phyloP scores from a whole-genome alignment of 2,797 vertebrate genomes.

The Chelon auratus region DNA sequence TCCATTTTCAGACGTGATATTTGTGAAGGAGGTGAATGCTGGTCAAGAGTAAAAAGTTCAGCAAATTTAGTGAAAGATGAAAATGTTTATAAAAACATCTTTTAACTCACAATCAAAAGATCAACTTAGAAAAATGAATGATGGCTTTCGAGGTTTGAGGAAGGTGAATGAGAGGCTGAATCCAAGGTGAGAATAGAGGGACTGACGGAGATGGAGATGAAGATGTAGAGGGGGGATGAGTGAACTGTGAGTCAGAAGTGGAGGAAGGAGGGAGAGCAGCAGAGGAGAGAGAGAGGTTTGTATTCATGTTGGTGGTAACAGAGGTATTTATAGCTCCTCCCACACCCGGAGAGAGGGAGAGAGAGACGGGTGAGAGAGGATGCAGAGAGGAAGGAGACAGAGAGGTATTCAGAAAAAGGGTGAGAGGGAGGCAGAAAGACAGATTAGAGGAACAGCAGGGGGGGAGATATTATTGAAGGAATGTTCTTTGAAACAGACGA shows the following conservation, averaged over 20 bases:
- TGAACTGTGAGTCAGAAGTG: slow-evolving; percentile 72
- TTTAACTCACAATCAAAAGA: neutral
- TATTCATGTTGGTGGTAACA: slow-evolving; percentile 81
- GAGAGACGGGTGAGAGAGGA: slow-evolving; percentile 44
- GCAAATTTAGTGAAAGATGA: neutral
- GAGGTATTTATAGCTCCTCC: slow-evolving; percentile 82
- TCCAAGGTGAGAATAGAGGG: slow-evolving; percentile 42
- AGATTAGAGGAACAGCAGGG: slow-evolving; percentile 60
- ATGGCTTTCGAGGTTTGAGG: neutral
- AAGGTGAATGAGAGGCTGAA: slow-evolving; percentile 19
- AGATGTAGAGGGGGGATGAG: slow-evolving; percentile 59
- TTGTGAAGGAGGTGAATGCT: neutral
- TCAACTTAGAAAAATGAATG: neutral
- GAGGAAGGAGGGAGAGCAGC: slow-evolving; percentile 55
- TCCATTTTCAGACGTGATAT: slow-evolving; percentile 9
- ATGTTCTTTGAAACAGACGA: slow-evolving; percentile 31
- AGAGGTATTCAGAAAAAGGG: slow-evolving; percentile 36
- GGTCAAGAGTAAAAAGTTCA: no score
- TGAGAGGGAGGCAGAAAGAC: slow-evolving; percentile 33
- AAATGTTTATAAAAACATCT: neutral
- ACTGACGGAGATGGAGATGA: slow-evolving; percentile 24
- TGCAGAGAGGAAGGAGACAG: slow-evolving; percentile 38
- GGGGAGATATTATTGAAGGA: slow-evolving; percentile 44
- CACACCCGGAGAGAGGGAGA: slow-evolving; percentile 59
- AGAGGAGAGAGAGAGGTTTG: slow-evolving; percentile 73